Evolutionary conservation across 2,113 vertebrate species (phyloP), one percentile per base, ranked within the genome.

Genomic region (Tinamus guttatus): DNA sequence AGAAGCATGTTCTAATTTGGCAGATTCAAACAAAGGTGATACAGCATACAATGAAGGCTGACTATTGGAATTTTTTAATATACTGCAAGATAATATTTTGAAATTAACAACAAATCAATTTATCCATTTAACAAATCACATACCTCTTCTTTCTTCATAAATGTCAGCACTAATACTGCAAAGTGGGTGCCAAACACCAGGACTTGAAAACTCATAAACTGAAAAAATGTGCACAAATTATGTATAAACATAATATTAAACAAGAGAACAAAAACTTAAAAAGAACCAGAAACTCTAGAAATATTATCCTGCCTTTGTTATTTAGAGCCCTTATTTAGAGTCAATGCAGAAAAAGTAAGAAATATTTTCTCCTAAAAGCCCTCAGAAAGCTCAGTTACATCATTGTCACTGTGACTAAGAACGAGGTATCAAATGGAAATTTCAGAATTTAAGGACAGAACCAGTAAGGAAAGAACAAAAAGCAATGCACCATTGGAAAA

Each of bases 81-180:
- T 84, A 73, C 52, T 79, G 9, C n/a, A 83, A 16, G 13, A 75
- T 80, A 74, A 9, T 51, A 32, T 11, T 65, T 65, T 36, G 7
- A 79, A 68, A 43, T 60, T 32, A 60, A 79, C 27, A 71, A 19
- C 21, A 87, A 28, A 25, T 25, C 73, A 15, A 60, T 21, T 32
- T 41, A 25, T 25, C 73, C 17, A 60, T 21, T 32, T 41, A 51
- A 63, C 25, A 56, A 77, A 41, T 81, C 92, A 80, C 85, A 45
- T 96, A 93, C 60, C 85, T 95, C 80, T 41, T 92, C 64, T 80
- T 96, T 95, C 63, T 87, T 94, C 43, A 20, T 3, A 6, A 96
- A 76, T 78, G 96, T 38, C 32, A 97, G 36, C 34, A 81, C 22
- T 28, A 34, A 62, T 59, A 95, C 28, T 73, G 68, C 9, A 74